Conservation (phyloP, 2,797 vertebrate species). For the Neosilurus hyrtlii region DNA sequence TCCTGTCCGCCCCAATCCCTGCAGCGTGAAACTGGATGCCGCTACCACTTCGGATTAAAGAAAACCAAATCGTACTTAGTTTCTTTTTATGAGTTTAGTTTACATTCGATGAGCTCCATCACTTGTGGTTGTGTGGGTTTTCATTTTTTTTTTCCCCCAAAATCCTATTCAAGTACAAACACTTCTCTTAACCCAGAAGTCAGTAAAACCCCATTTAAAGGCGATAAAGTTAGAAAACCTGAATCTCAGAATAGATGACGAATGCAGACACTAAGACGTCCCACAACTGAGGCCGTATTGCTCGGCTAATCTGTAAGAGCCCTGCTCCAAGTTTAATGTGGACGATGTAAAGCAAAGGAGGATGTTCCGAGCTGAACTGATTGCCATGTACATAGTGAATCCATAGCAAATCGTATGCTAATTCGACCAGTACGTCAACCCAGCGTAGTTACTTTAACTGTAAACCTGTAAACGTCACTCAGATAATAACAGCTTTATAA, state of each 20-base stretch:
- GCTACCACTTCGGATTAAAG: slow-evolving; percentile 20
- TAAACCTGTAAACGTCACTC: background rate
- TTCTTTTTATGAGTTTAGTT: slow-evolving; percentile 8
- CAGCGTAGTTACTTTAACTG: background rate
- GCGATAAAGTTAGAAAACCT: slow-evolving; percentile 30
- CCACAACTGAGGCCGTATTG: background rate
- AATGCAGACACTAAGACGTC: background rate
- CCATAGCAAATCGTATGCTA: background rate
- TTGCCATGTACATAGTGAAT: background rate
- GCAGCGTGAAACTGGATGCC: background rate
- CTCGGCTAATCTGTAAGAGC: background rate
- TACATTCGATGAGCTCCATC: slow-evolving; percentile 26
- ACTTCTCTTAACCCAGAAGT: background rate
- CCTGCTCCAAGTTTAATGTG: background rate
- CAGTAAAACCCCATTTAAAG: slow-evolving; percentile 2
- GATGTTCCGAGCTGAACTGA: background rate
- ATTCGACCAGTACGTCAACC: background rate
- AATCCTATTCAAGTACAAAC: slow-evolving; percentile 3
- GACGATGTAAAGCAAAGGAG: background rate
- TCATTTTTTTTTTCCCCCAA: background rate
- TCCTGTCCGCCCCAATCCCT: background rate
- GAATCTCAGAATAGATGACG: slow-evolving; percentile 12
- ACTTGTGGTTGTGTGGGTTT: background rate
- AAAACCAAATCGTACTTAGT: background rate
- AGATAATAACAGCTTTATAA: slow-evolving; percentile 16